Base-by-base conservation (phyloP, 2,888 invertebrate genomes). In the Serrognathus titanus region DNA sequence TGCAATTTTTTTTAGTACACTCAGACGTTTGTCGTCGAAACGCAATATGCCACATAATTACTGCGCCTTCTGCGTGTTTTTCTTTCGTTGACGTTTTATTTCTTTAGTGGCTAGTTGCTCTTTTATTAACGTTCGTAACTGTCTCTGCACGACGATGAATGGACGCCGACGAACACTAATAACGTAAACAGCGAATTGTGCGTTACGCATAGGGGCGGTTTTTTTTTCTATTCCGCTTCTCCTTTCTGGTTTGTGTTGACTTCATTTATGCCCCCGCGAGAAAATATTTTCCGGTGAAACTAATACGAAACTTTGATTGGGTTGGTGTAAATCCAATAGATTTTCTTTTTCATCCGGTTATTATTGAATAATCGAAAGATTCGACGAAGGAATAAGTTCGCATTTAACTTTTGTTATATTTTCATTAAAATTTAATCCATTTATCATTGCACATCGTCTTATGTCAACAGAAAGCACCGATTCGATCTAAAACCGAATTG, bases 91-190 rank as follows among this genome's bases (percentile, higher is more conserved):
- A 69, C 67, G 66, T 69, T 69, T 71, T 69, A 69, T 68, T 68
- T 62, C 65, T 67, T 70, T 67, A 70, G 70, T 69, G 69, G 69
- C 70, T 71, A 70, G 69, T 69, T 71, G 69, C 70, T 70, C 71
- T 73, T 71, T 72, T 71, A 71, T 72, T 71, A 72, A 73, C 71
- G 70, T 67, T 69, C 70, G 71, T 70, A 71, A 72, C 72, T 72
- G 72, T 72, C 71, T 66, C 62, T 58, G 61, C 48, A 63, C 58
- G 65, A 71, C 64, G 69, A 72, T 71, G 70, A 73, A 72, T 72
- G 71, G 71, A 66, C 68, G 60, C 57, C 63, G 66, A 68, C 52
- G 48, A 51, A 51, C 55, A 45, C 52, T 71, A 71, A 71, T 72
- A 70, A 70, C 70, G 70, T 71, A 72, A 71, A 71, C 70, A 70